A percentile compares a stretch with the other conserved stretches of the same genome.
phyloP scores from a whole-genome alignment of 1,140 invertebrate genomes.

The Archivesica marissinica region DNA sequence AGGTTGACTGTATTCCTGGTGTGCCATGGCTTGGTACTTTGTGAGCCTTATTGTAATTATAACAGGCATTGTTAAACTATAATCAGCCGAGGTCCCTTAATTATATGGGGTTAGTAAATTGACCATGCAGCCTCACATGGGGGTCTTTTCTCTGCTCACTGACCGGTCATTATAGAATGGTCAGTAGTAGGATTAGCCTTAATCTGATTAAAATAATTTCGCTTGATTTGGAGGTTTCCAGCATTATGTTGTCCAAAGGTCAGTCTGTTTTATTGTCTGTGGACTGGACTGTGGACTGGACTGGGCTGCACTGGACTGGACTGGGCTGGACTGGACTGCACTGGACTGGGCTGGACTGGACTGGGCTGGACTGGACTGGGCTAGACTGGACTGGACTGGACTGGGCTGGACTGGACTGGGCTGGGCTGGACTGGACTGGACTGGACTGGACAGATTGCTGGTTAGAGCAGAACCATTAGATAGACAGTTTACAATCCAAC shows the following conservation, averaged over 20 bases:
- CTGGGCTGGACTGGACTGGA: no score
- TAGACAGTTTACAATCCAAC: no score
- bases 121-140: not conserved
- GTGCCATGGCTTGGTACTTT: no score
- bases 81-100: not conserved
- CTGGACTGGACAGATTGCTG: no score
- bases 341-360: no score
- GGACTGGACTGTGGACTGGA: not conserved
- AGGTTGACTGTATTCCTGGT: not conserved
- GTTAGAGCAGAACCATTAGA: no score
- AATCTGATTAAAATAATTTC: not conserved
- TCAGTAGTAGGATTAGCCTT: not conserved
- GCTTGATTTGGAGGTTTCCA: not conserved
- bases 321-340: no score
- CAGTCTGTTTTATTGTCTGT: not conserved
- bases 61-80: not conserved
- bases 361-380: no score
- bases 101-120: not conserved
- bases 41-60: no score
- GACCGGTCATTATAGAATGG: not conserved
- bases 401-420: no score
- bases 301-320: no score
- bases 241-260: not conserved
- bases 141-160: not conserved
- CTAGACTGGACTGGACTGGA: no score